Base-by-base conservation (phyloP, 2,888 invertebrate genomes). In the Agonopterix alstromeriana region DNA sequence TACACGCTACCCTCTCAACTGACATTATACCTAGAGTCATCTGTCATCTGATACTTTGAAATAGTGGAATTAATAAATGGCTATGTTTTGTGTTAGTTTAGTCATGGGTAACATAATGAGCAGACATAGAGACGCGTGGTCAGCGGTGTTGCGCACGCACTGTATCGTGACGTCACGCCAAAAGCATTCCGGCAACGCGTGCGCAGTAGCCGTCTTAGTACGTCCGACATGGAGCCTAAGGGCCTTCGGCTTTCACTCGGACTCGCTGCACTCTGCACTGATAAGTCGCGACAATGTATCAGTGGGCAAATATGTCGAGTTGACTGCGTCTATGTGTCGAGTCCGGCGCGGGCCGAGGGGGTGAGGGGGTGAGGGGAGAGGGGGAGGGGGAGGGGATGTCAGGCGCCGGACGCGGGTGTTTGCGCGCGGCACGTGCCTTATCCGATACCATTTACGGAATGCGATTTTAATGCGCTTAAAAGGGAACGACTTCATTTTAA, bases 381-480 rank as follows among this genome's bases (percentile, higher is more conserved):
- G 5, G 43, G 5, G 12, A 27, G 27, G 43, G 11, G 36, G 17
- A 27, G 36, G 36, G 8, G 36, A 36, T 10, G n/a, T 9, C 10
- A 9, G 7, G 48, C 49, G 54, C 54, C 60, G 61, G 61, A 60
- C 60, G 59, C 53, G 44, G 44, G 42, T 55, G 57, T 65, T 60
- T 61, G 63, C 59, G 50, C 52, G 60, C 69, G 84, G 82, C 84
- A 75, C 85, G 85, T 80, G 84, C 83, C 80, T 77, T 73, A 73
- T 76, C 78, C 81, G 76, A 72, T 63, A 70, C 82, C 83, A 73
- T 82, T 76, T 78, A 79, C 65, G 83, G 83, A 81, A 80, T 77
- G 80, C 80, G 70, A 80, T 80, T 80, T 79, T 75, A 77, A 81
- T 77, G 73, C 73, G 70, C 74, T 77, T 75, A 67, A 77, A 81